phyloP scores from a whole-genome alignment of 2,113 vertebrate genomes.

The Cephalopterus ornatus region DNA sequence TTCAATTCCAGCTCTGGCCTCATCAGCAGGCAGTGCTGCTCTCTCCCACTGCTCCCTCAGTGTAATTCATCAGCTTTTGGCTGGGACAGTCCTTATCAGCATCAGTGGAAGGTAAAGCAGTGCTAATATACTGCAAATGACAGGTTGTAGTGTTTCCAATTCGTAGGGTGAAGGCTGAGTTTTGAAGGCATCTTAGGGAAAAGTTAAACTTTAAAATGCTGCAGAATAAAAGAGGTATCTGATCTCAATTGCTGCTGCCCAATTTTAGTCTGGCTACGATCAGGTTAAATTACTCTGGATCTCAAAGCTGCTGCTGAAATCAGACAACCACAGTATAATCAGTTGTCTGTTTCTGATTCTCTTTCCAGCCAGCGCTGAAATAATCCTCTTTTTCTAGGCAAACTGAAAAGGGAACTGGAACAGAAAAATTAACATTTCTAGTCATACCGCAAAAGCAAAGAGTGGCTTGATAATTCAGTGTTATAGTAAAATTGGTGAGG shows the following conservation, averaged over 20 bases:
- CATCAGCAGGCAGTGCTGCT: not conserved
- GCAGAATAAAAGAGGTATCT: not conserved
- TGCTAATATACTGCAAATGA: not conserved
- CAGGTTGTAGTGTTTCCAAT: not conserved
- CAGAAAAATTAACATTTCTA: conserved; percentile 9
- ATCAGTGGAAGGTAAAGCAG: not conserved
- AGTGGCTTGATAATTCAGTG: conserved; percentile 27
- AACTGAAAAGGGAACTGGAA: not conserved
- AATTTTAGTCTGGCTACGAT: not conserved
- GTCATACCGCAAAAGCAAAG: conserved; percentile 21
- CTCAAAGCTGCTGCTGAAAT: conserved; percentile 6
- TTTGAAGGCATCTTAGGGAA: not conserved
- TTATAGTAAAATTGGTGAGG: conserved; percentile 46
- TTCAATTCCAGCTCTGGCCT: not conserved
- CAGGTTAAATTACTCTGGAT: conserved; percentile 19
- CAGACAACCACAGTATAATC: conserved; percentile 8
- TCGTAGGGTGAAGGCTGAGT: not conserved
- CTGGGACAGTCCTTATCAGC: not conserved
- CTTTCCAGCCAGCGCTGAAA: not conserved
- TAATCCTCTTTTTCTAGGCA: conserved; percentile 16
- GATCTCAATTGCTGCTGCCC: not conserved
- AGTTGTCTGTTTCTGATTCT: not conserved
- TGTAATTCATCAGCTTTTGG: not conserved
- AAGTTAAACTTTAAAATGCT: not conserved
- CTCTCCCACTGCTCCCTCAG: not conserved